phyloP scores from a whole-genome alignment of 2,113 vertebrate genomes.

The Atrichornis clamosus region DNA sequence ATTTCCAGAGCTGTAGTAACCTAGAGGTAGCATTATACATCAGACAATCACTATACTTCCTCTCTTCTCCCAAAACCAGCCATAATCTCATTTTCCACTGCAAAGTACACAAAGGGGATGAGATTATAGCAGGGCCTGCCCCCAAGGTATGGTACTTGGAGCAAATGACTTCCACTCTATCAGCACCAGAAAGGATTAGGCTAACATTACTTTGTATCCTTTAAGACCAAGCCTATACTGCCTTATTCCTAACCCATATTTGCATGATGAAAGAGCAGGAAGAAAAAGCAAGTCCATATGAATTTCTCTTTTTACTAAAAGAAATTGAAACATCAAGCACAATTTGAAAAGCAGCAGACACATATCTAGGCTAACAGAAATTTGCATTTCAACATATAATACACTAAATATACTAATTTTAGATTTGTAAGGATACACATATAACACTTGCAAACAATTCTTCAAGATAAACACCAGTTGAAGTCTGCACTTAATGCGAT shows the following conservation, averaged over 20 bases:
- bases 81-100: background rate
- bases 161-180: background rate
- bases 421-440: background rate
- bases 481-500: background rate
- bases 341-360: background rate
- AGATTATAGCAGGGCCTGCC: background rate
- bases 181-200: background rate
- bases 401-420: background rate
- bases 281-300: background rate
- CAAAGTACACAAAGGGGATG: background rate
- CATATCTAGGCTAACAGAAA: background rate
- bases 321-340: background rate
- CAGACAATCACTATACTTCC: fast-evolving
- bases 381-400: background rate
- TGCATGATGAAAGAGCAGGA: background rate
- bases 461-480: background rate
- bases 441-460: background rate
- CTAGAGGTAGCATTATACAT: background rate
- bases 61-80: background rate
- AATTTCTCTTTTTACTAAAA: background rate
- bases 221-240: background rate
- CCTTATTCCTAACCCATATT: background rate
- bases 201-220: background rate
- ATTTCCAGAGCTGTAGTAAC: background rate
- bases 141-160: background rate